These are phyloP conservation scores for Boloria euphrosyne DNA, from an alignment of 2,888 invertebrate genomes.

Conservation along the genomic window DNA sequence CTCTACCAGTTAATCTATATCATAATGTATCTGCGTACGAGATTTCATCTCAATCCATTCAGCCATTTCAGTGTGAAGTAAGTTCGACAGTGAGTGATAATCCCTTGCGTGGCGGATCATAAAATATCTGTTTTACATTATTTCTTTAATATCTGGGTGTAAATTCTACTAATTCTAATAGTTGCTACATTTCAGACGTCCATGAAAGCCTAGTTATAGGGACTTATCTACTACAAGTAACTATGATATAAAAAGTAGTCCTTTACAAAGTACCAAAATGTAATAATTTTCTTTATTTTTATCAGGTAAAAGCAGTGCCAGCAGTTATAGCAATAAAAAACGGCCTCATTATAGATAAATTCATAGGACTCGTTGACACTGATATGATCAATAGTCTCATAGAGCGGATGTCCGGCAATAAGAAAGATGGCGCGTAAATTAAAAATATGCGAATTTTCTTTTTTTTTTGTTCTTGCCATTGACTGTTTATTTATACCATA, in stretches of 20 bases:
- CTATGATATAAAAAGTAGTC: too few relatives aligned
- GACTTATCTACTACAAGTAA: too few relatives aligned
- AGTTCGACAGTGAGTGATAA: too few relatives aligned
- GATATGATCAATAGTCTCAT: constrained; percentile 91
- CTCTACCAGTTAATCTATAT: too few relatives aligned
- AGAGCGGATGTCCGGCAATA: constrained; percentile 81
- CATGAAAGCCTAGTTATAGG: too few relatives aligned
- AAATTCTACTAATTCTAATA: too few relatives aligned
- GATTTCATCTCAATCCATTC: too few relatives aligned
- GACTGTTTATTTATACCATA: constrained; percentile 15
- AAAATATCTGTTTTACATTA: too few relatives aligned
- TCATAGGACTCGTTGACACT: constrained; percentile 92
- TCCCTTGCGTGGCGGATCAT: too few relatives aligned
- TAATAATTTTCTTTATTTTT: constrained; percentile 38
- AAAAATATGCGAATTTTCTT: background rate
- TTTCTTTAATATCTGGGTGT: background rate
- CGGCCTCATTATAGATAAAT: constrained; percentile 92
- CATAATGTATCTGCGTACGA: too few relatives aligned
- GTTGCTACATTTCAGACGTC: too few relatives aligned
- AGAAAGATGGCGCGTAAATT: constrained; percentile 53
- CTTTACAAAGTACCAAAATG: background rate
- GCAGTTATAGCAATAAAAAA: constrained; percentile 91
- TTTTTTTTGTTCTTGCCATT: constrained; percentile 23
- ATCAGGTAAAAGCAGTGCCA: constrained; percentile 90
- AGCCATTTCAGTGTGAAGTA: too few relatives aligned